A percentile compares a stretch with the other conserved stretches of the same genome.
These are phyloP conservation scores for Epinephelus malabaricus DNA, from an alignment of 2,797 vertebrate genomes.

Conservation along the genomic window DNA sequence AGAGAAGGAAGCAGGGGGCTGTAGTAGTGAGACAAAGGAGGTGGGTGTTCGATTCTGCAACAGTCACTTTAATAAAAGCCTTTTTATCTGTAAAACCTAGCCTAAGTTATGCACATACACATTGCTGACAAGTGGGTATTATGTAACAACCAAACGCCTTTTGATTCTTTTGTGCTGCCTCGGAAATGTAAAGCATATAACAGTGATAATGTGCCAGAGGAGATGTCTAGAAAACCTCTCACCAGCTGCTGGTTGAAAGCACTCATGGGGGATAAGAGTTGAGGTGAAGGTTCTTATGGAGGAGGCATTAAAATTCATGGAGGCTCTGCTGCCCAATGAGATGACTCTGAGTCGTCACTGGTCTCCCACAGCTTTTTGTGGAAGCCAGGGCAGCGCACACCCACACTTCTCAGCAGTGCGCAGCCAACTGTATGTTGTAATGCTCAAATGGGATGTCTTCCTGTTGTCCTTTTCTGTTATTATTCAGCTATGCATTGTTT, in stretches of 20 bases:
- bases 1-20: constrained; percentile 58
- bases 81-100: constrained; percentile 47
- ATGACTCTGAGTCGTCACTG: constrained; percentile 51
- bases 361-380: constrained; percentile 68
- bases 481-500: constrained; percentile 14
- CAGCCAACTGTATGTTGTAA: constrained; percentile 62
- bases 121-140: constrained; percentile 64
- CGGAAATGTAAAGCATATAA: constrained; percentile 58
- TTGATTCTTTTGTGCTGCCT: constrained; percentile 51
- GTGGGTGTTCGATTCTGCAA: constrained; percentile 62
- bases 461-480: constrained; percentile 44
- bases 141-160: constrained; percentile 56
- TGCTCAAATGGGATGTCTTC: constrained; percentile 38
- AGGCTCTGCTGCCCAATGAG: constrained; percentile 60
- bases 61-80: constrained; percentile 60
- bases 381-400: constrained; percentile 60
- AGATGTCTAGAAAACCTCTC: constrained; percentile 55
- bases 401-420: constrained; percentile 60
- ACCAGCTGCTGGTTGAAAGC: constrained; percentile 61
- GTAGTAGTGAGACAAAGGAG: constrained; percentile 57
- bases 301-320: constrained; percentile 75
- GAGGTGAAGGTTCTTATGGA: constrained; percentile 74
- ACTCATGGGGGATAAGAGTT: constrained; percentile 56
- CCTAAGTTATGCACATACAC: constrained; percentile 48
- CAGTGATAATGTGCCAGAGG: constrained; percentile 42